Percentiles rank a stretch among this genome's conserved stretches.
Evolutionary conservation across 2,797 vertebrate species (phyloP).

Genomic region (Gastrophryne carolinensis): DNA sequence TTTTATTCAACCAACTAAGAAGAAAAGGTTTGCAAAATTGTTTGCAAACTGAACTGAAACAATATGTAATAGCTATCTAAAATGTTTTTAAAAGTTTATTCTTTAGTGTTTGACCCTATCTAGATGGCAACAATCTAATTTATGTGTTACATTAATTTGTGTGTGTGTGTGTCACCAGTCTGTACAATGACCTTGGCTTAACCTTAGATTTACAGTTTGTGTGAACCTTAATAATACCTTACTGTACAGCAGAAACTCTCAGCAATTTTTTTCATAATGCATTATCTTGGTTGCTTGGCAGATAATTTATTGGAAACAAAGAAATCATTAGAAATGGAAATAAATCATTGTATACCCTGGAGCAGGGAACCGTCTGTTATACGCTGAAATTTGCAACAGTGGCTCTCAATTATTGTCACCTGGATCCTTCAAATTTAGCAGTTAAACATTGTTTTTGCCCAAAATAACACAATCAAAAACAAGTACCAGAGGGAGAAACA

Average conservation of each 20-base stretch:
- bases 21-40: no score
- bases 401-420: conserved; percentile 44
- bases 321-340: conserved; percentile 42
- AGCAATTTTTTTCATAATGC: conserved; percentile 12
- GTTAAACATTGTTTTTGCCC: conserved; percentile 42
- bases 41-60: no score
- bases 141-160: neutral
- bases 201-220: conserved; percentile 4
- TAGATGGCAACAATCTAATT: no score
- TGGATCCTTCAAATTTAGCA: conserved; percentile 23
- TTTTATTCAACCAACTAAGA: no score
- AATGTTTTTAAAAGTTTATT: no score
- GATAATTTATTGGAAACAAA: conserved; percentile 50
- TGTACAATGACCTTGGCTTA: neutral
- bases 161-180: neutral
- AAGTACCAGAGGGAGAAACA: conserved; percentile 34
- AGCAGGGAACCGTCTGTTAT: conserved; percentile 39
- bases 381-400: conserved; percentile 45
- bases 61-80: no score
- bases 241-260: neutral
- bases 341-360: conserved; percentile 47
- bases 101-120: no score
- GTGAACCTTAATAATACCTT: neutral
- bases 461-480: conserved; percentile 44
- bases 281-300: conserved; percentile 18